These are phyloP conservation scores for Morelia viridis DNA, from an alignment of 2,797 vertebrate species.

Conservation along the genomic window DNA sequence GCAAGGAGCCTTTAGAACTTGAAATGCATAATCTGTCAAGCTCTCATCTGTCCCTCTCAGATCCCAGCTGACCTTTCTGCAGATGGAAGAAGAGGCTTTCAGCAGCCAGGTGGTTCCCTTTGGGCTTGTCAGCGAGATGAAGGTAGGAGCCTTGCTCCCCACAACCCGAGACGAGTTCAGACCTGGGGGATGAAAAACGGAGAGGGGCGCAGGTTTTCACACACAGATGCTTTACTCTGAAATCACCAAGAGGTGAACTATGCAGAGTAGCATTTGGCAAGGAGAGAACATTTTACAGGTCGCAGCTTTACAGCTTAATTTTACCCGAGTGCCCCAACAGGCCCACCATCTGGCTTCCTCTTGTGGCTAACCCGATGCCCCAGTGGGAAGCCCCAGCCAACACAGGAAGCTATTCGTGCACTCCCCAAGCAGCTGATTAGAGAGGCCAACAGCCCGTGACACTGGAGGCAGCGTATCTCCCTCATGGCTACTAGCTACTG, in stretches of 20 bases:
- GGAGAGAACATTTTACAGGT: neutral
- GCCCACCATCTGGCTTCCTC: neutral
- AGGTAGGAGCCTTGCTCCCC: neutral
- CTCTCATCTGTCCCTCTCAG: neutral
- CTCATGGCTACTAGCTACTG: fast-evolving
- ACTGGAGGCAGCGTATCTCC: neutral
- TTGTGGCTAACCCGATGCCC: too few relatives aligned
- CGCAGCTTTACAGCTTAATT: neutral
- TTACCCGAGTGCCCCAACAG: neutral
- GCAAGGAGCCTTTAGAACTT: neutral
- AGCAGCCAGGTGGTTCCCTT: too few relatives aligned
- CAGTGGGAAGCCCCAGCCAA: neutral
- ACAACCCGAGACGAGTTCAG: too few relatives aligned
- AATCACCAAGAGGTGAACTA: neutral
- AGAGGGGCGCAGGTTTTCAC: neutral
- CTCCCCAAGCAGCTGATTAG: neutral
- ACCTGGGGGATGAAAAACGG: neutral
- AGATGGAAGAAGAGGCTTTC: neutral
- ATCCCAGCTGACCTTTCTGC: neutral
- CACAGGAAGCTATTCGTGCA: neutral
- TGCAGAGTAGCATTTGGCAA: neutral
- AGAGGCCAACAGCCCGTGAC: neutral
- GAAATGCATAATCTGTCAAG: neutral
- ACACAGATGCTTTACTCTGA: neutral
- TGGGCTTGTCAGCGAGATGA: constrained; percentile 30